Evolutionary conservation across 2,113 vertebrate species (phyloP).

Genomic region (Aegithalos caudatus): DNA sequence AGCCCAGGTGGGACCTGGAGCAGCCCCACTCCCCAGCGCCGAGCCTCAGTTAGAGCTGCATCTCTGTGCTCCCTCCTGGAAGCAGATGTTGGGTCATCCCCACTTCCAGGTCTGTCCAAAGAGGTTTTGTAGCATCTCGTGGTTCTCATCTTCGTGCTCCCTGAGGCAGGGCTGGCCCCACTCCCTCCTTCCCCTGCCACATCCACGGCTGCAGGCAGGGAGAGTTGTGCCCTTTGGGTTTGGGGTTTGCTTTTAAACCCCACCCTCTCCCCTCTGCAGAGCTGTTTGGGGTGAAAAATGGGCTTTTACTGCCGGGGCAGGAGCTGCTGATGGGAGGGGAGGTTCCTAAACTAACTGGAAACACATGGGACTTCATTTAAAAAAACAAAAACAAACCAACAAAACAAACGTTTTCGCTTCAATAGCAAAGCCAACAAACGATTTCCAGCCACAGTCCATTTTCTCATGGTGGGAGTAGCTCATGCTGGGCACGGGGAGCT

Average conservation of each 20-base stretch:
- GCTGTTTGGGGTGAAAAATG: not conserved
- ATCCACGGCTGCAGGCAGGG: not conserved
- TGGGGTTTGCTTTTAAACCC: not conserved
- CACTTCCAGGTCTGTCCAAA: not conserved
- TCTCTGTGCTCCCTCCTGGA: not conserved
- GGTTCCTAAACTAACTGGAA: not conserved
- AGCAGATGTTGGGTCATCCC: too few species aligned
- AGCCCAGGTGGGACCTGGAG: not conserved
- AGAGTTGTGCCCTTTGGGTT: not conserved
- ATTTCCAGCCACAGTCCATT: not conserved
- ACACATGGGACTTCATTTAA: not conserved
- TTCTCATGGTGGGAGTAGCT: not conserved
- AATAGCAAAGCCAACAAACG: not conserved
- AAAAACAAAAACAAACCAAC: not conserved
- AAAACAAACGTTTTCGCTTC: not conserved
- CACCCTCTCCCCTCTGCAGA: not conserved
- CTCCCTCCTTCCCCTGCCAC: not conserved
- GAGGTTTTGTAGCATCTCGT: not conserved
- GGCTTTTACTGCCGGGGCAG: not conserved
- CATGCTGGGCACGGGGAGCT: not conserved
- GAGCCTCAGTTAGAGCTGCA: not conserved
- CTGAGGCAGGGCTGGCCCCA: not conserved
- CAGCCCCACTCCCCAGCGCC: fast-evolving
- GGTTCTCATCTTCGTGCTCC: not conserved
- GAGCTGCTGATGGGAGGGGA: not conserved